A percentile compares a stretch with the other conserved stretches of the same genome.
These are phyloP conservation scores for Lasiommata megera DNA, from an alignment of 2,888 invertebrate genomes.

Conservation along the genomic window DNA sequence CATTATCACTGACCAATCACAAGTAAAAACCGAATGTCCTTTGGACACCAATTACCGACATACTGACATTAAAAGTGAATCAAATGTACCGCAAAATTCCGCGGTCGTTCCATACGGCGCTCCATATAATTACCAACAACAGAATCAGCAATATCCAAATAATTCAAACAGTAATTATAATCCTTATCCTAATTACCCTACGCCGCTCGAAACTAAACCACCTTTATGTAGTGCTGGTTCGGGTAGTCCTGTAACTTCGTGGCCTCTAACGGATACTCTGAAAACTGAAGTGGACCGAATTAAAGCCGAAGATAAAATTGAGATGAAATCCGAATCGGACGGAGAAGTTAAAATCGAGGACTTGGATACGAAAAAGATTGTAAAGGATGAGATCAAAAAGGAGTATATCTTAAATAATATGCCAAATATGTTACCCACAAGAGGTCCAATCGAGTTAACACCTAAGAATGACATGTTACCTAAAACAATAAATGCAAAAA, in stretches of 20 bases:
- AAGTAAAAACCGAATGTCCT: slow-evolving; percentile 46
- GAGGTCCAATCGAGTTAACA: slow-evolving; percentile 29
- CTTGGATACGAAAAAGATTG: slow-evolving; percentile 72
- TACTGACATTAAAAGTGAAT: slow-evolving; percentile 50
- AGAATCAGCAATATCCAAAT: slow-evolving; percentile 51
- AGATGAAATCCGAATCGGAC: slow-evolving; percentile 76
- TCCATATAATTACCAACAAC: slow-evolving; percentile 53
- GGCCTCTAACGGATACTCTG: slow-evolving; percentile 66
- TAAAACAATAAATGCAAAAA: slow-evolving; percentile 36
- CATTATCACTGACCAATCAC: slow-evolving; percentile 36
- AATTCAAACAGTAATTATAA: slow-evolving; percentile 52
- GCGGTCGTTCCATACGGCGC: slow-evolving; percentile 45
- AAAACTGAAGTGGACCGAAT: slow-evolving; percentile 71
- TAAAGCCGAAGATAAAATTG: slow-evolving; percentile 69
- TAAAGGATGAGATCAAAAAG: slow-evolving; percentile 64
- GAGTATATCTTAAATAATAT: slow-evolving; percentile 24
- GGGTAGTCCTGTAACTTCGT: slow-evolving; percentile 64
- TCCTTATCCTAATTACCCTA: slow-evolving; percentile 55
- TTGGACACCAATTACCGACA: slow-evolving; percentile 41
- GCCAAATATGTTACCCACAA: slow-evolving; percentile 29
- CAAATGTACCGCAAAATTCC: slow-evolving; percentile 44
- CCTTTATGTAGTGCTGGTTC: slow-evolving; percentile 64
- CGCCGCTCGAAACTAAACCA: slow-evolving; percentile 64
- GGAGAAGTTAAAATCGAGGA: slow-evolving; percentile 78
- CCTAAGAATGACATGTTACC: slow-evolving; percentile 12